phyloP scores from a whole-genome alignment of 2,113 vertebrate species.

The Galemys pyrenaicus region DNA sequence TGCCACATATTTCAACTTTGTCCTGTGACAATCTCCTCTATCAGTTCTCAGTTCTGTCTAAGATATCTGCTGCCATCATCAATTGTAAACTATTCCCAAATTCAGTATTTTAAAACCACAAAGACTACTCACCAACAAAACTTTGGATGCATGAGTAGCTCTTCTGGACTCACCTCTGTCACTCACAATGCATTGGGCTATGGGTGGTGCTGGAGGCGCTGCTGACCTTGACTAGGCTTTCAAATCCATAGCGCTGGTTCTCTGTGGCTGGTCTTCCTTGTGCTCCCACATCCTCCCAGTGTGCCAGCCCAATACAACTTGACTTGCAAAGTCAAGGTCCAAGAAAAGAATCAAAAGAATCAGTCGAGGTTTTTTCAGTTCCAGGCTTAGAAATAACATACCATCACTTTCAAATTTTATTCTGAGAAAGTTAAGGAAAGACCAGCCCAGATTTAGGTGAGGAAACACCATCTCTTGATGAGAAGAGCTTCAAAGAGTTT shows the following conservation, averaged over 20 bases:
- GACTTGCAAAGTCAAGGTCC: background rate
- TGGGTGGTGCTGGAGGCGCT: background rate
- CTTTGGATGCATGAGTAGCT: background rate
- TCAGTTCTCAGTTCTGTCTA: background rate
- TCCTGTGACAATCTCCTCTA: background rate
- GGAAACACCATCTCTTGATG: background rate
- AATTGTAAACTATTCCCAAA: background rate
- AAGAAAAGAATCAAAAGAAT: background rate
- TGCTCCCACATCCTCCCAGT: background rate
- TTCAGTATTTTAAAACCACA: background rate
- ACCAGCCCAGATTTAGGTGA: background rate
- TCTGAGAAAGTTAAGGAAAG: background rate
- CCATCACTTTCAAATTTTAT: background rate
- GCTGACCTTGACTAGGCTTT: background rate
- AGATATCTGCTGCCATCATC: background rate
- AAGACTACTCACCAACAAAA: background rate
- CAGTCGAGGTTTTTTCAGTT: background rate
- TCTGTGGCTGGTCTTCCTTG: background rate
- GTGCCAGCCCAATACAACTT: background rate
- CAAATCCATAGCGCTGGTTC: background rate
- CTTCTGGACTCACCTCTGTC: background rate
- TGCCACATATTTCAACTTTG: background rate
- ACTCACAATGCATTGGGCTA: background rate
- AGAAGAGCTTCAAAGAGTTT: background rate
- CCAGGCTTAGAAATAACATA: background rate